Percentiles rank a stretch among this genome's conserved stretches.
phyloP scores from a whole-genome alignment of 2,113 vertebrate genomes.

The Urocynchramus pylzowi region DNA sequence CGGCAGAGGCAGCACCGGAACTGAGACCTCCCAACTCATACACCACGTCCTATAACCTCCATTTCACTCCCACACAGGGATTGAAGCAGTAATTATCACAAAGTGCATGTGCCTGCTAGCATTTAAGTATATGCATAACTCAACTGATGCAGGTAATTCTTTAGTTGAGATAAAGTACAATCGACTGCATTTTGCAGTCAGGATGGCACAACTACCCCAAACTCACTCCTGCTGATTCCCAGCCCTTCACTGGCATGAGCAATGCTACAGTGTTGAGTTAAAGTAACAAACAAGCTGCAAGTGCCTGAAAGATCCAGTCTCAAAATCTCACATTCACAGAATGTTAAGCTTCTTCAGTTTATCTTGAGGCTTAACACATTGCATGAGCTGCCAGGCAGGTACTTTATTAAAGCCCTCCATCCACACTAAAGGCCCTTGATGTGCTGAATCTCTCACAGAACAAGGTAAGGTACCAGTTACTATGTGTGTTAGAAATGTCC shows the following conservation, averaged over 20 bases:
- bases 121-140: not conserved
- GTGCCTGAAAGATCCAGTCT: rapidly evolving
- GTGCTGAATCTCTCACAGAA: not conserved
- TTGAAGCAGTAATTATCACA: not conserved
- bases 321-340: not conserved
- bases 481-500: rapidly evolving
- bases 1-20: not conserved
- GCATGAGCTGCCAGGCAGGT: not conserved
- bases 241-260: not conserved
- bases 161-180: not conserved
- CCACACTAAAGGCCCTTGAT: not conserved
- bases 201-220: not conserved
- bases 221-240: not conserved
- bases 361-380: not conserved
- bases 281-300: not conserved
- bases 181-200: not conserved
- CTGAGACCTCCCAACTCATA: not conserved
- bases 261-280: not conserved
- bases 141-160: not conserved
- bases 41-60: not conserved
- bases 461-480: not conserved
- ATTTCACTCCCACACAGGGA: not conserved
- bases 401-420: not conserved
- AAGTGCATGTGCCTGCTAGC: not conserved
- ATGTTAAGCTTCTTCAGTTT: not conserved